Percentiles rank a stretch among this genome's conserved stretches.
phyloP scores from a whole-genome alignment of 2,888 invertebrate species.

The Lepeophtheirus nordmannii region DNA sequence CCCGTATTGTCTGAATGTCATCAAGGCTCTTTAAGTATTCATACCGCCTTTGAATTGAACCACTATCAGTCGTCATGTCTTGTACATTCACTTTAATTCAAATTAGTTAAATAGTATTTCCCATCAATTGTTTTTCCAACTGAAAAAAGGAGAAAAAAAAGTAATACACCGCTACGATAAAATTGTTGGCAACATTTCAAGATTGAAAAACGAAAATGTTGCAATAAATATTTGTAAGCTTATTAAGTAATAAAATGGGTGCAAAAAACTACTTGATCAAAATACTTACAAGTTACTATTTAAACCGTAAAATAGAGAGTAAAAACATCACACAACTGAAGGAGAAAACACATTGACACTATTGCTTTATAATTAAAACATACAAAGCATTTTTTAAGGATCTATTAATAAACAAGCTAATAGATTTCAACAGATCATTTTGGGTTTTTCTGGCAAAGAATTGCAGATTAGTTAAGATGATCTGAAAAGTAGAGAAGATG shows the following conservation, averaged over 20 bases:
- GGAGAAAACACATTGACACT: not conserved
- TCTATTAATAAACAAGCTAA: not conserved
- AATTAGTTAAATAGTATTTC: no score
- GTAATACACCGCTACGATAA: no score
- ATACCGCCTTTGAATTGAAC: not conserved
- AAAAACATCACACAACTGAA: not conserved
- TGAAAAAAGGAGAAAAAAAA: no score
- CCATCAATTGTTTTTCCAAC: no score
- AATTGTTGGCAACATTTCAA: no score
- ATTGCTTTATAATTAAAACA: not conserved
- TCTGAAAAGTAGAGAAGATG: no score
- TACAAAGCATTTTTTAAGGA: not conserved
- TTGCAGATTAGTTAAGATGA: no score
- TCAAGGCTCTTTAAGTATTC: not conserved
- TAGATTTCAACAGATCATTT: not conserved
- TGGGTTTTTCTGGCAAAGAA: no score
- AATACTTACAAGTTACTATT: not conserved
- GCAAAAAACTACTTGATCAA: not conserved
- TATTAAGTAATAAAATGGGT: not conserved
- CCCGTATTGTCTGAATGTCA: conserved; percentile 13
- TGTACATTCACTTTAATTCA: no score
- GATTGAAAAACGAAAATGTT: no score
- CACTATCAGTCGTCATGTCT: no score
- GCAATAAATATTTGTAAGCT: not conserved
- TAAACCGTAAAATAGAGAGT: not conserved